Base-by-base conservation (phyloP, 64 coral and sea anemone genomes). In the Trachythela sp. region DNA sequence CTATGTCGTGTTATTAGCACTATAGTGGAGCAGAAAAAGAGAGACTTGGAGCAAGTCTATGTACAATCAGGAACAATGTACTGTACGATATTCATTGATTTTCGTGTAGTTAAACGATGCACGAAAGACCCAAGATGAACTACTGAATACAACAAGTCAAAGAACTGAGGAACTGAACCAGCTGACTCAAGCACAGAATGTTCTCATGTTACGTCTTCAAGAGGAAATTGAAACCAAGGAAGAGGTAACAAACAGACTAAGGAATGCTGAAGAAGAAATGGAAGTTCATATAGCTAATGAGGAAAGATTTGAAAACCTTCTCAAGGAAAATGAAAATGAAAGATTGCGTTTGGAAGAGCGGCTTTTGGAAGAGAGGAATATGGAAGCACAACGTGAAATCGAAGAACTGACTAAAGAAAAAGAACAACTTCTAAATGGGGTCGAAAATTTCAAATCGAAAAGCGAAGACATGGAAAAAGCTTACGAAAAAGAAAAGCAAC, bases 221-320 rank as follows among this genome's bases (percentile, higher is more conserved):
- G 75, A 80, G 37, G 75, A 80, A 39, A 80, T 80, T 35, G 75
- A 80, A 39, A 80, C 75, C 75, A 80, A 80, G 37, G 75, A 80
- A 35, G 75, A 80, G 20, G 33, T 38, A 35, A 80, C 75, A 15
- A 80, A 80, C 34, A 13, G 37, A 80, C 33, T 80, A 29, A 80
- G 75, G 37, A 80, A 80, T 4, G 75, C 75, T 39, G 75, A 80
- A 39, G 75, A 80, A 37, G 75, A 80, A 2, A 80, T 80, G 34
- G 75, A 80, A 80, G 37, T 39, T 35, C 37, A 80, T 18, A 14
- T 80, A 0, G 75, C 27, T 9, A 30, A 80, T 5, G 37, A 29
- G 13, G 75, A 80, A 20, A 35, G 75, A 37, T 18, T 80, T 37
- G 75, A 80, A 39, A 35, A 80, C 2, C 37, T 80, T 35, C 33